Base-by-base conservation (phyloP, 2,113 vertebrate species). In the Prietella phreatophila region DNA sequence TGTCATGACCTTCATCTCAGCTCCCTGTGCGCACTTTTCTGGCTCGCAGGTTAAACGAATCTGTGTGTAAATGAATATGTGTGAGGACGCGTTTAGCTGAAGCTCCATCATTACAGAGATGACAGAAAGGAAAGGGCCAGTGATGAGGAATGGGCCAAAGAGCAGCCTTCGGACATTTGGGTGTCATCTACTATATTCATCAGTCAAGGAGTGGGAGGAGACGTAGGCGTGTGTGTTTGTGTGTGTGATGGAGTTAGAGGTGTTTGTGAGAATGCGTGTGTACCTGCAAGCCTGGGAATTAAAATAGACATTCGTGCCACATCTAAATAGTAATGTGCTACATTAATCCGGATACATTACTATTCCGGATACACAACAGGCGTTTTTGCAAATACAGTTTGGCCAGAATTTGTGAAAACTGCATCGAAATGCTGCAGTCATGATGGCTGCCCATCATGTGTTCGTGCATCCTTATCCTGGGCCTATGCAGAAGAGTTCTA, bases 141-240 rank as follows among this genome's bases (percentile, higher is more conserved):
- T 86, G 65, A 88, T 84, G 60, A 84, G 73, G 50, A 85, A 88
- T 82, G 85, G 82, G 71, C 87, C 85, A 87, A 88, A 83, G 85
- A 87, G 83, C 82, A 73, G 87, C 75, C 87, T 42, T 85, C 10
- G 87, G 79, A 90, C 86, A 88, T 88, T 88, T 84, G 61, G 80
- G 87, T 88, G 87, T 88, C 87, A 85, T 88, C 69, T 87, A 63
- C 83, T 87, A 65, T 84, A 90, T 86, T 76, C 87, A 82, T 88
- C 87, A 85, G 60, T 88, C 75, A 86, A 71, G 42, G 58, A 71
- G 60, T 79, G 53, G 85, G n/a, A 36, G 42, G 39, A 85, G 20
- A 22, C 10, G 33, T 58, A 50, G 76, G n/a, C 55, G 58, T 76
- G 56, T 22, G n/a, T 27, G 71, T 53, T 61, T 61, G 61, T 53